Percentiles rank a stretch among this genome's conserved stretches.
These are phyloP conservation scores for Melanargia galathea DNA, from an alignment of 2,888 invertebrate species.

Conservation along the genomic window DNA sequence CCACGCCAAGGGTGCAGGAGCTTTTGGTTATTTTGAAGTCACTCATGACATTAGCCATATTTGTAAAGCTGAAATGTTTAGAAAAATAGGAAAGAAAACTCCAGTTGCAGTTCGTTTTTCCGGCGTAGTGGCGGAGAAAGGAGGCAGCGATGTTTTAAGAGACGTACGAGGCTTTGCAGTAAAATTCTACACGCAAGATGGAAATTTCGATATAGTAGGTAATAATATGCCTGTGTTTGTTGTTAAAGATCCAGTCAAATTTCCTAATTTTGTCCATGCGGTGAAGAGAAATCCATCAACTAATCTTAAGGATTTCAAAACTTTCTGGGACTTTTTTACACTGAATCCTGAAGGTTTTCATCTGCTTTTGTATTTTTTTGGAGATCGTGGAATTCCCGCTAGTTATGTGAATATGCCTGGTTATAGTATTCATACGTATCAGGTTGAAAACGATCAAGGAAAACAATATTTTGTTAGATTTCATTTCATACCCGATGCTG, in stretches of 20 bases:
- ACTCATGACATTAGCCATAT: slow-evolving; percentile 90
- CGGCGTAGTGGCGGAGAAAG: slow-evolving; percentile 90
- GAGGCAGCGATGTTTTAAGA: slow-evolving; percentile 91
- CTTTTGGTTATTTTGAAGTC: slow-evolving; percentile 91
- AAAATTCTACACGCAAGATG: slow-evolving; percentile 95
- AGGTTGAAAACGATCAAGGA: slow-evolving; percentile 90
- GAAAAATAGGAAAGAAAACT: slow-evolving; percentile 87
- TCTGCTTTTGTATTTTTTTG: slow-evolving; percentile 76
- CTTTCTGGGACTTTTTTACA: background rate
- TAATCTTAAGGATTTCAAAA: slow-evolving; percentile 86
- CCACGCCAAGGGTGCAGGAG: slow-evolving; percentile 95
- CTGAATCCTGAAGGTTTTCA: slow-evolving; percentile 86
- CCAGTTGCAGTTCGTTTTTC: slow-evolving; percentile 89
- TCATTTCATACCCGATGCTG: slow-evolving; percentile 95
- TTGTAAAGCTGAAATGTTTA: slow-evolving; percentile 88
- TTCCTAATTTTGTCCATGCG: slow-evolving; percentile 95
- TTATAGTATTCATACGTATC: slow-evolving; percentile 96
- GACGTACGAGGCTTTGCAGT: slow-evolving; percentile 95
- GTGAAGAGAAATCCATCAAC: slow-evolving; percentile 95
- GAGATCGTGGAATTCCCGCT: slow-evolving; percentile 93
- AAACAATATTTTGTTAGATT: slow-evolving; percentile 94
- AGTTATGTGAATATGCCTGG: slow-evolving; percentile 97
- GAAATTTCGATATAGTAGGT: slow-evolving; percentile 94
- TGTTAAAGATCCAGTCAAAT: slow-evolving; percentile 91
- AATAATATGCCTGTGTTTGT: slow-evolving; percentile 95